Base-by-base conservation (phyloP, 1,140 invertebrate genomes). In the Drusus annulatus region DNA sequence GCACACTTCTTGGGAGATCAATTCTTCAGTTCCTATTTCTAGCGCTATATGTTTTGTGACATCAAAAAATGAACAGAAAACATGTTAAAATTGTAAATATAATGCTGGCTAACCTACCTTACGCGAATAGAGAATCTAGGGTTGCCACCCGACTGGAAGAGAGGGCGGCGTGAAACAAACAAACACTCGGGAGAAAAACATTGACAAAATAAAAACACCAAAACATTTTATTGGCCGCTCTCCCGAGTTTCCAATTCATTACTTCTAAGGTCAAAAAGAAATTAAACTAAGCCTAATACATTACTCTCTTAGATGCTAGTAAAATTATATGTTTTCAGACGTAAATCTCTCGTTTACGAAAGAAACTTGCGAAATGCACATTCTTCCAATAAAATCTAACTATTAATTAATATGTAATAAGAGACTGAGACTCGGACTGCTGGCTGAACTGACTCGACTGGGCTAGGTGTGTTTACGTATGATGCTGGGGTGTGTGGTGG, bases 271-370 rank as follows among this genome's bases (percentile, higher is more conserved):
- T 77, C 79, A 80, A 79, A 81, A 79, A 76, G 78, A 75, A 78
- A 65, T 68, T 80, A 80, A 83, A 65, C 74, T 80, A 80, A 83
- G 81, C 79, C 82, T 83, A 83, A 83, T 77, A 78, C 58, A 77
- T 60, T 79, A 54, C 78, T 80, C 76, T 58, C 71, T 79, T 79
- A 79, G 25, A 76, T 52, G 62, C 79, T 74, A 78, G 77, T 80
- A 81, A 83, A 83, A 83, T 79, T 79, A 83, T 80, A 83, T 74
- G n/a, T 17, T 56, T 36, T 83, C 82, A 83, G 82, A 76, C 80
- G 79, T 83, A 80, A 77, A 80, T 79, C 82, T 83, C 82, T 83
- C 82, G 79, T 83, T 80, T 80, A 83, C 62, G 76, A 80, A 80
- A 83, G 79, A 83, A 83, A 78, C 31, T 83, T 83, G 79, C 63